Evolutionary conservation across 2,113 vertebrate species (phyloP).

Genomic region (Sinocyclocheilus anophthalmus): DNA sequence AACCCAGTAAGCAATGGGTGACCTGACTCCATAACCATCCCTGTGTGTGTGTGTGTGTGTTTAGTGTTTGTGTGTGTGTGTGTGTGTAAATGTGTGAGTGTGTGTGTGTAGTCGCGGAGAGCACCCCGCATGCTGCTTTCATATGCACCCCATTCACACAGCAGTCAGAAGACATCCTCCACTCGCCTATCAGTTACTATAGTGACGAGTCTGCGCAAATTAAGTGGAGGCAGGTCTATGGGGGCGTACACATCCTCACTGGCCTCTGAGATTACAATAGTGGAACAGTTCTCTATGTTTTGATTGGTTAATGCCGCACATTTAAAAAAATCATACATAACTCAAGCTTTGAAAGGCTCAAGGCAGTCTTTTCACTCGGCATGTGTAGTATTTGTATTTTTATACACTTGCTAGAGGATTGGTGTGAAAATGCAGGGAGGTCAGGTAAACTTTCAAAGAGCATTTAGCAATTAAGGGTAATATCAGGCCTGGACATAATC

Average conservation of each 20-base stretch:
- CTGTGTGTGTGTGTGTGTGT: slow-evolving; percentile 17
- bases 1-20: slow-evolving; percentile 64
- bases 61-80: too few species aligned
- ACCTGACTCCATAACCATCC: slow-evolving; percentile 52
- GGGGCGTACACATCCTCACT: slow-evolving; percentile 12
- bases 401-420: neutral
- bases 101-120: slow-evolving; percentile 40
- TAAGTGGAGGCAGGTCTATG: slow-evolving; percentile 36
- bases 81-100: slow-evolving; percentile 18
- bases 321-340: slow-evolving; percentile 8
- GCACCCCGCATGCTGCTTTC: slow-evolving; percentile 23
- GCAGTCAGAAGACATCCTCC: slow-evolving; percentile 43
- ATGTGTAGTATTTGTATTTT: neutral
- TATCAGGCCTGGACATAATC: neutral
- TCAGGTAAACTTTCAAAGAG: neutral
- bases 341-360: neutral
- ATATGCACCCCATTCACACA: slow-evolving; percentile 34
- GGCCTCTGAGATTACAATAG: slow-evolving; percentile 20
- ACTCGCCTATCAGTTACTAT: slow-evolving; percentile 51
- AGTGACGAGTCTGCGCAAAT: slow-evolving; percentile 50
- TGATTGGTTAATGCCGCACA: neutral
- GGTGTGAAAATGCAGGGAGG: neutral
- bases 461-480: neutral
- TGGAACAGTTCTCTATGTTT: neutral
- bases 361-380: neutral